These are phyloP conservation scores for Distichodus sexfasciatus DNA, from an alignment of 2,797 vertebrate genomes.

Conservation along the genomic window DNA sequence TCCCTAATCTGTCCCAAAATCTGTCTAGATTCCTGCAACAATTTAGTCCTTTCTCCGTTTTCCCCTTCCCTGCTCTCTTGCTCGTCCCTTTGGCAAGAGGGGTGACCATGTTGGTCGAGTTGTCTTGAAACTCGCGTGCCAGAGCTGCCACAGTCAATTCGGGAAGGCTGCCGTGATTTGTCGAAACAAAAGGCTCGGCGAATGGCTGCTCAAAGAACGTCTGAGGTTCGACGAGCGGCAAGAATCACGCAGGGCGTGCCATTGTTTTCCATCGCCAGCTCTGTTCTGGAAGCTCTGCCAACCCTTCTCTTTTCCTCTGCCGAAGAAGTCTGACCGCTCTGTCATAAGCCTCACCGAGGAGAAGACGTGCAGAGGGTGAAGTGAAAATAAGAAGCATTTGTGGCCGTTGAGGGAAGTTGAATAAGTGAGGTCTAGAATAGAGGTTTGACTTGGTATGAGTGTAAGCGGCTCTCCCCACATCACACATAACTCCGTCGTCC, in stretches of 20 bases:
- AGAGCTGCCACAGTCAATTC: constrained; percentile 74
- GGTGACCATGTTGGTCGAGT: constrained; percentile 71
- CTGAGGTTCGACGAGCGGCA: constrained; percentile 63
- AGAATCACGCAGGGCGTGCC: constrained; percentile 73
- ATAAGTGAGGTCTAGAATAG: constrained; percentile 39
- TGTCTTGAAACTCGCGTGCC: constrained; percentile 61
- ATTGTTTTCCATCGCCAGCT: constrained; percentile 72
- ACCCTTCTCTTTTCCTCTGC: constrained; percentile 66
- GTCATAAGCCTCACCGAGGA: too few species aligned
- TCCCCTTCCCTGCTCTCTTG: constrained; percentile 58
- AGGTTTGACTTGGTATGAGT: constrained; percentile 51
- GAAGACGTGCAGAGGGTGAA: constrained; percentile 64
- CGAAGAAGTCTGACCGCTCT: constrained; percentile 62
- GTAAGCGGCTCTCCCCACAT: constrained; percentile 54
- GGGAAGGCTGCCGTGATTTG: constrained; percentile 66
- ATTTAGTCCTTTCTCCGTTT: constrained; percentile 73
- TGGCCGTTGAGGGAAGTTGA: constrained; percentile 67
- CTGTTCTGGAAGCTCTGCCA: constrained; percentile 64
- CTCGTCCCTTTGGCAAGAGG: constrained; percentile 64
- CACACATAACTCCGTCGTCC: constrained; percentile 52
- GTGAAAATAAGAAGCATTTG: constrained; percentile 74
- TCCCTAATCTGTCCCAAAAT: constrained; percentile 64
- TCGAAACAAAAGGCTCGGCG: constrained; percentile 70
- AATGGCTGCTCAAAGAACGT: constrained; percentile 66
- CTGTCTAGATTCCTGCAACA: constrained; percentile 69